Conservation (phyloP, 1,140 invertebrate species). For the Heliconius nattereri region DNA sequence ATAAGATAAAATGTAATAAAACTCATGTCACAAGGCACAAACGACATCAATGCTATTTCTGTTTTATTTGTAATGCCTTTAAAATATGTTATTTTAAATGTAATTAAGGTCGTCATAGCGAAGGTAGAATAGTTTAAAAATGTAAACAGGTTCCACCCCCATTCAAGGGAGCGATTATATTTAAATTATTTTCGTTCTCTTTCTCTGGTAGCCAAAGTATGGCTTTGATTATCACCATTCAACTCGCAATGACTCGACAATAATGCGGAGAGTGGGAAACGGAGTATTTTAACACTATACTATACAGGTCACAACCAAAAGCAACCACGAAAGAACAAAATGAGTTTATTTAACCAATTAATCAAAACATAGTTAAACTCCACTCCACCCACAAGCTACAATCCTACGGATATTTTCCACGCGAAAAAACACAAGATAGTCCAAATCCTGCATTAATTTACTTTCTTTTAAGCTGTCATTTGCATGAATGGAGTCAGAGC, state of each 20-base stretch:
- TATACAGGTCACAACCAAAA: background rate
- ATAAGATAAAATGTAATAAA: slow-evolving; percentile 15
- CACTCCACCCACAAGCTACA: slow-evolving; percentile 3
- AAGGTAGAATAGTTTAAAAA: too few species aligned
- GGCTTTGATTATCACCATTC: too few species aligned
- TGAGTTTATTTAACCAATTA: background rate
- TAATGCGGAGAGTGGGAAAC: too few species aligned
- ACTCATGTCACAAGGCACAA: background rate
- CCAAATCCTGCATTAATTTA: slow-evolving; percentile 33
- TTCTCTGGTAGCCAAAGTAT: too few species aligned
- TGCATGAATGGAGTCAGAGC: slow-evolving; percentile 30
- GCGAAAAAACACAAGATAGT: slow-evolving; percentile 33
- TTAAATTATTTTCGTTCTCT: too few species aligned
- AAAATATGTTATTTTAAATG: background rate
- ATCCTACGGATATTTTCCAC: slow-evolving; percentile 41
- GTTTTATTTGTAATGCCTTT: background rate
- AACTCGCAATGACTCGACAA: too few species aligned
- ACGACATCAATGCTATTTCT: background rate
- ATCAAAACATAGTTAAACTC: slow-evolving; percentile 8
- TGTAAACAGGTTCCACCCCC: too few species aligned
- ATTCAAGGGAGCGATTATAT: too few species aligned
- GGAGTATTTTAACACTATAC: too few species aligned
- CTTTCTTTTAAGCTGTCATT: slow-evolving; percentile 40
- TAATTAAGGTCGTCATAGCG: background rate
- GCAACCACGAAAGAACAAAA: background rate